Conservation (phyloP, 2,113 vertebrate genomes). For the Passerina amoena region DNA sequence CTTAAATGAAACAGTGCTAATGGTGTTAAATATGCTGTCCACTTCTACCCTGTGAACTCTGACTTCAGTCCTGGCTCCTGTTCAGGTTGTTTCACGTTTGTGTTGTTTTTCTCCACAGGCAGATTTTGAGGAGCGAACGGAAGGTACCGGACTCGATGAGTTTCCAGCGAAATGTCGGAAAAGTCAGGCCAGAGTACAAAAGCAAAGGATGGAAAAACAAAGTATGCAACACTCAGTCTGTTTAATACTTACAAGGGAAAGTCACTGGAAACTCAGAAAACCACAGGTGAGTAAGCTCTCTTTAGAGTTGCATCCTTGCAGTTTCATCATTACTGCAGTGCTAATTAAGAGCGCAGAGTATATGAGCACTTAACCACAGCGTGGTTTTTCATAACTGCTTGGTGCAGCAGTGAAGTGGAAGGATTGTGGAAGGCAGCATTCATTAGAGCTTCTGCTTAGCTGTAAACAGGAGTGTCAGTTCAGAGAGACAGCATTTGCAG, state of each 20-base stretch:
- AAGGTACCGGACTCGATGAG: conserved; percentile 97
- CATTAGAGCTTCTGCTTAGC: neutral
- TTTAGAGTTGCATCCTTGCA: neutral
- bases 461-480: neutral
- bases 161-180: conserved; percentile 99
- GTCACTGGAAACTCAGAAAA: conserved; percentile 98
- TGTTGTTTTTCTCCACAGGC: conserved; percentile 61
- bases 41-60: neutral
- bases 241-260: conserved; percentile 99
- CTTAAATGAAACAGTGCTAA: neutral
- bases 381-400: neutral
- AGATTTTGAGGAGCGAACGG: conserved; percentile 86
- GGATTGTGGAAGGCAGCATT: neutral
- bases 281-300: conserved; percentile 84
- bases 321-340: neutral
- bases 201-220: conserved; percentile 99
- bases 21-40: neutral
- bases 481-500: neutral
- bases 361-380: neutral
- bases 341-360: neutral
- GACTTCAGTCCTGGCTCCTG: neutral
- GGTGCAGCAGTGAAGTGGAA: neutral
- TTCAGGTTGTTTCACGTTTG: neutral
- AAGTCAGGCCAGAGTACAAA: conserved; percentile 99
- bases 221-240: conserved; percentile 99